Evolutionary conservation across 2,797 vertebrate species (phyloP).

Genomic region (Triplophysa yarkandensis): DNA sequence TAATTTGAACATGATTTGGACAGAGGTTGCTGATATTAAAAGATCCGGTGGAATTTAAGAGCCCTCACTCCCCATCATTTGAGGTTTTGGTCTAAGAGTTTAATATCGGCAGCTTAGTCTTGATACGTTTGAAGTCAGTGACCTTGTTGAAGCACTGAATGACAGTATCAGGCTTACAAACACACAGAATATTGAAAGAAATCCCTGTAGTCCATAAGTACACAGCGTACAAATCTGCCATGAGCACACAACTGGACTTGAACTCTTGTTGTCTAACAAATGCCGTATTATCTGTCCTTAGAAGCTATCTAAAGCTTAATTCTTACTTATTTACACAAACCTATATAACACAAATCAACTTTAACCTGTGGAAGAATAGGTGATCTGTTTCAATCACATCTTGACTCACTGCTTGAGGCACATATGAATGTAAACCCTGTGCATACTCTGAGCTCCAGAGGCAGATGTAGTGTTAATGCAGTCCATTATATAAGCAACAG

Average conservation of each 20-base stretch:
- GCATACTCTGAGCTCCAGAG: background rate
- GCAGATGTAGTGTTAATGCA: slow-evolving; percentile 39
- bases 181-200: slow-evolving; percentile 20
- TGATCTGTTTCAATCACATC: background rate
- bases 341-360: background rate
- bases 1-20: slow-evolving; percentile 4
- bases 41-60: background rate
- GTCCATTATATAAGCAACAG: slow-evolving; percentile 41
- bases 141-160: slow-evolving; percentile 9
- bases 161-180: background rate
- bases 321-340: slow-evolving; percentile 20
- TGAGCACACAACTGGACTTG: slow-evolving; percentile 16
- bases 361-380: slow-evolving; percentile 7
- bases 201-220: slow-evolving; percentile 21
- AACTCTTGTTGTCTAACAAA: slow-evolving; percentile 4
- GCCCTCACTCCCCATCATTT: background rate
- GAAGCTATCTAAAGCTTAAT: background rate
- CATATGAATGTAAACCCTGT: slow-evolving; percentile 9
- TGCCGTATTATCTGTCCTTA: slow-evolving; percentile 28
- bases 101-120: slow-evolving; percentile 22
- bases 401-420: background rate
- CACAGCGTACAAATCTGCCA: slow-evolving; percentile 21
- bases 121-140: slow-evolving; percentile 8
- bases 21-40: slow-evolving; percentile 7
- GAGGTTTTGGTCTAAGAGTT: slow-evolving; percentile 8